phyloP scores from a whole-genome alignment of 2,797 vertebrate species.

The Poecilia picta region DNA sequence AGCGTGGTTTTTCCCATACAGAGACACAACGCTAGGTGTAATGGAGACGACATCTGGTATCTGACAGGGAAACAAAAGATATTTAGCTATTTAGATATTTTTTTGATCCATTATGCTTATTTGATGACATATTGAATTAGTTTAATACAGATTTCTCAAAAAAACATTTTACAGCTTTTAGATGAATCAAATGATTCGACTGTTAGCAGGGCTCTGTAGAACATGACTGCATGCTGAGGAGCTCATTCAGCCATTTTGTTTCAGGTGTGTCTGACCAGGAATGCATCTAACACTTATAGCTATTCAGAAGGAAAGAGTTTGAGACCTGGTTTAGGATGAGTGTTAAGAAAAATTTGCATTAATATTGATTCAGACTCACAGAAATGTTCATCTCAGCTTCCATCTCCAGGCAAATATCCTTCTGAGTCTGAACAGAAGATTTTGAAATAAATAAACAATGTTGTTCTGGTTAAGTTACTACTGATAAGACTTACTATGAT shows the following conservation, averaged over 20 bases:
- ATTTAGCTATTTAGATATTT: too few species aligned
- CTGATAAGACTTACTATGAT: not conserved
- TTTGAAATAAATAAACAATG: not conserved
- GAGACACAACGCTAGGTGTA: conserved; percentile 81
- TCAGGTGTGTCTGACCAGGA: not conserved
- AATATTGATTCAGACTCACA: conserved; percentile 54
- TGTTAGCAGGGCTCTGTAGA: not conserved
- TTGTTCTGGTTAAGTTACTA: not conserved
- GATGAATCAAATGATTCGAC: not conserved
- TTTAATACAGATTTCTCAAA: not conserved
- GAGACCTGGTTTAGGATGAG: not conserved
- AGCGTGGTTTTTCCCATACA: conserved; percentile 84
- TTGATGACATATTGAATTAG: not conserved
- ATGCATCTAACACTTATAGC: not conserved
- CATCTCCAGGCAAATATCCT: conserved; percentile 41
- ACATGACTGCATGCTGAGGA: not conserved
- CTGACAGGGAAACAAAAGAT: conserved; percentile 50
- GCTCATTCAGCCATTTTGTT: not conserved
- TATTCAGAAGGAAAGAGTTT: not conserved
- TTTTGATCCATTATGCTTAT: not conserved
- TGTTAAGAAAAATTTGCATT: not conserved
- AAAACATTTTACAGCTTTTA: not conserved
- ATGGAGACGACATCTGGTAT: conserved; percentile 82
- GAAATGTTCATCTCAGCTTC: conserved; percentile 10
- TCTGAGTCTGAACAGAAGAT: conserved; percentile 34